Conservation (phyloP, 2,888 invertebrate species). For the Apamea epomidion region DNA sequence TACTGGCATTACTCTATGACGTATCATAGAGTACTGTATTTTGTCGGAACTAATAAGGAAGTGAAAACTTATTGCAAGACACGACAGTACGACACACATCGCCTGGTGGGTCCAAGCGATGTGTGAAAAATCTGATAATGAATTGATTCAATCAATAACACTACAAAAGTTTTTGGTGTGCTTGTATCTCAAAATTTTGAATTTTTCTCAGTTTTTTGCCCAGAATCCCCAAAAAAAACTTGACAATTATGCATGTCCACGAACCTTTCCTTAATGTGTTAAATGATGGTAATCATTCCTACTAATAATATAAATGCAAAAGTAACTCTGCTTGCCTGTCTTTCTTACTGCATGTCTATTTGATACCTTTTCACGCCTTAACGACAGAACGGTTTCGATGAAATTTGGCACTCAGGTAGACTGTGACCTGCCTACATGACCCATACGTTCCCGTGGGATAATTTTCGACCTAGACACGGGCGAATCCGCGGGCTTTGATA, state of each 20-base stretch:
- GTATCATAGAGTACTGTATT: constrained; percentile 40
- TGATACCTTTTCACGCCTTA: too few species aligned
- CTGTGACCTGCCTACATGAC: too few species aligned
- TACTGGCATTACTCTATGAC: constrained; percentile 20
- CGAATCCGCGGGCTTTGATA: neutral
- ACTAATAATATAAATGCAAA: too few species aligned
- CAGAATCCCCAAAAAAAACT: neutral
- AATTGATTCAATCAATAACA: constrained; percentile 14
- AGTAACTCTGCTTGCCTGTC: too few species aligned
- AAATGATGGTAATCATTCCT: neutral
- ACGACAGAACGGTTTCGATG: too few species aligned
- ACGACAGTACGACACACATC: constrained; percentile 19
- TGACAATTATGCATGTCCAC: neutral
- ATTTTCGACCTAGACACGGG: too few species aligned
- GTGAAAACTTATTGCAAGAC: constrained; percentile 66
- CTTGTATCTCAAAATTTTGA: neutral
- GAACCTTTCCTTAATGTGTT: neutral
- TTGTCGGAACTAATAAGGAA: constrained; percentile 67
- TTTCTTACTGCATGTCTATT: too few species aligned
- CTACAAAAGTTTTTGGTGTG: too few species aligned
- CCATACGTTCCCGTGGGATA: too few species aligned
- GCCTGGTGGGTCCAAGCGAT: neutral
- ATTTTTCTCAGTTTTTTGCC: neutral
- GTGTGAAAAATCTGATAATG: neutral
- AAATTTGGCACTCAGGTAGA: too few species aligned